Base-by-base conservation (phyloP, 2,797 vertebrate species). In the Gymnothorax javanicus region DNA sequence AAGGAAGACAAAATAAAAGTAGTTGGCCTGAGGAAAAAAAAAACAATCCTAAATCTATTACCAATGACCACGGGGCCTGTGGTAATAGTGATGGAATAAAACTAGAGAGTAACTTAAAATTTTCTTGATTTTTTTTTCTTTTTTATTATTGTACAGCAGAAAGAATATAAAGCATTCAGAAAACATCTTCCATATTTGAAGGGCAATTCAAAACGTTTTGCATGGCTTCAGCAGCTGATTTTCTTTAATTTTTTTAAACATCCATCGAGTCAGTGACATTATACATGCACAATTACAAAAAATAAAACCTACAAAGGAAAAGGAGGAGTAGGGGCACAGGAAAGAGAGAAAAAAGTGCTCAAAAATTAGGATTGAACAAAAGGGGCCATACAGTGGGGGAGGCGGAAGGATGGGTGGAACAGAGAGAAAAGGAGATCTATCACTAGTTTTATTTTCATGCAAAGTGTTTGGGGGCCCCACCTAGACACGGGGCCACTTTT, bases 91-190 rank as follows among this genome's bases (percentile, higher is more conserved):
- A 92, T 90, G 94, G 97, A 94, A 94, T 84, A 90, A 95, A 85
- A 95, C 93, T 77, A 60, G 92, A 89, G 93, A 90, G 93, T 96
- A 95, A 94, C 71, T 89, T 96, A 96, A 96, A 96, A 97, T 96
- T 98, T 98, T 95, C 97, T 97, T 92, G 95, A 95, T 96, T 96
- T 96, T 94, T 95, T 94, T 92, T 97, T 98, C 96, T 96, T 96
- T 82, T 96, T 98, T 98, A 99, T 99, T 99, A 99, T 99, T 99
- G 99, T 99, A 99, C 99, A 99, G 99, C 99, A 99, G 98, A 99
- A 99, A 99, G 98, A 99, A 99, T 99, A 99, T 98, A 99, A 99
- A 99, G 99, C 99, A 99, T 99, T 99, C 99, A 99, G 98, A 99
- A 99, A 99, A 99, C 99, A 99, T 99, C 97, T 99, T 99, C 97